phyloP scores from a whole-genome alignment of 2,888 invertebrate species.

The Limnephilus lunatus region DNA sequence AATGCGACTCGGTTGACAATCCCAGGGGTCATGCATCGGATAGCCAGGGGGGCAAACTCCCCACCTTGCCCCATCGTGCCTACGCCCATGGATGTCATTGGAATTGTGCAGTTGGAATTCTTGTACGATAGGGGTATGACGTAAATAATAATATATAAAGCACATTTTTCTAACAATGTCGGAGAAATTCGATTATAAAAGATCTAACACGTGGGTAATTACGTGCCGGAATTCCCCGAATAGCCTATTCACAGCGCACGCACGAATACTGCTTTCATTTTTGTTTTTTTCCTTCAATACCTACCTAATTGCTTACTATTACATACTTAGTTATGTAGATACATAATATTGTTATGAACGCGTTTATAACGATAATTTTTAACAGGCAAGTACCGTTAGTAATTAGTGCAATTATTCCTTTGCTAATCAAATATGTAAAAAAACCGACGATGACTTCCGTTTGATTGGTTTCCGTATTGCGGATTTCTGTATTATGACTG shows the following conservation, averaged over 20 bases:
- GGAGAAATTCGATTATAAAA: background rate
- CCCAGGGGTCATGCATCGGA: no score
- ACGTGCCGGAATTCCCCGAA: background rate
- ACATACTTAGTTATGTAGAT: background rate
- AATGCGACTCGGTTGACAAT: no score
- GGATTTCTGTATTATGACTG: background rate
- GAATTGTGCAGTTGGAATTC: no score
- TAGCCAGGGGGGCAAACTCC: no score
- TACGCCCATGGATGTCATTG: no score
- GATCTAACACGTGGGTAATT: background rate
- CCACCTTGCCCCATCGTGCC: no score
- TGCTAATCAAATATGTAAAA: background rate
- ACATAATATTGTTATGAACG: no score
- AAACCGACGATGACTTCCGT: background rate
- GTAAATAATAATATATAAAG: no score
- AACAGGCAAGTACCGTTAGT: background rate
- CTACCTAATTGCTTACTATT: background rate
- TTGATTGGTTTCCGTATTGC: background rate
- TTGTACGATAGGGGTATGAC: no score
- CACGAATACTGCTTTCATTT: background rate
- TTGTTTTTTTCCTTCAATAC: background rate
- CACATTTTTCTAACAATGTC: no score
- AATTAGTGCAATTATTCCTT: background rate
- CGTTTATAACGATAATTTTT: no score
- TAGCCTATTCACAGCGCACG: background rate